Percentiles rank a stretch among this genome's conserved stretches.
Conservation (phyloP, 2,888 invertebrate genomes). For the Sympetrum striolatum region DNA sequence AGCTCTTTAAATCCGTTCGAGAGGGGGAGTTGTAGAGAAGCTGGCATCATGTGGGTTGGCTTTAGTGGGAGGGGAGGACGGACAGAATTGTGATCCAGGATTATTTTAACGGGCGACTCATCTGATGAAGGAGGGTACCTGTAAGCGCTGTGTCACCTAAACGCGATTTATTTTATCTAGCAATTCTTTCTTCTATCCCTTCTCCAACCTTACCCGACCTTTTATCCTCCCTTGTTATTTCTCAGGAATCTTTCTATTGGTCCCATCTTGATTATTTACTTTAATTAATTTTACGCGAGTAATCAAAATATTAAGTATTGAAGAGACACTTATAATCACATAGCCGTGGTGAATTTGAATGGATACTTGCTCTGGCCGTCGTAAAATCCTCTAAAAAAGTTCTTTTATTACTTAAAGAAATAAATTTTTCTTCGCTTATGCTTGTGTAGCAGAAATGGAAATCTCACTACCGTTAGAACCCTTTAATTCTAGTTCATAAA, state of each 20-base stretch:
- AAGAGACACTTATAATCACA: too few species aligned
- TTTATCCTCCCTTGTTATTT: neutral
- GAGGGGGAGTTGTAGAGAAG: neutral
- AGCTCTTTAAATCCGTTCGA: neutral
- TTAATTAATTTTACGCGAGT: too few species aligned
- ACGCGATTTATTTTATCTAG: neutral
- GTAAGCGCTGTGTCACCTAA: neutral
- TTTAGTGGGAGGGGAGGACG: neutral
- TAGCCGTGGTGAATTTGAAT: too few species aligned
- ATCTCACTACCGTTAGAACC: too few species aligned
- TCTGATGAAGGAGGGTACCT: neutral
- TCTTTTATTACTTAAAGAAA: too few species aligned
- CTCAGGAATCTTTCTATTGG: neutral
- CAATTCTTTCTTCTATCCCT: neutral
- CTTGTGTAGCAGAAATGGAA: too few species aligned
- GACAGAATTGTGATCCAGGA: neutral
- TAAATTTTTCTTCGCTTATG: too few species aligned
- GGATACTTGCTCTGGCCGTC: too few species aligned
- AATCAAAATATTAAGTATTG: too few species aligned
- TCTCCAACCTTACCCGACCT: neutral
- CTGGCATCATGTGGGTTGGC: neutral
- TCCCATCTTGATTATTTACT: neutral
- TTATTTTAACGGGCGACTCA: neutral
- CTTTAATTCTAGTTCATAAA: too few species aligned
- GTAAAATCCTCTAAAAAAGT: too few species aligned